Conservation (phyloP, 2,797 vertebrate genomes). For the Hippoglossus hippoglossus region DNA sequence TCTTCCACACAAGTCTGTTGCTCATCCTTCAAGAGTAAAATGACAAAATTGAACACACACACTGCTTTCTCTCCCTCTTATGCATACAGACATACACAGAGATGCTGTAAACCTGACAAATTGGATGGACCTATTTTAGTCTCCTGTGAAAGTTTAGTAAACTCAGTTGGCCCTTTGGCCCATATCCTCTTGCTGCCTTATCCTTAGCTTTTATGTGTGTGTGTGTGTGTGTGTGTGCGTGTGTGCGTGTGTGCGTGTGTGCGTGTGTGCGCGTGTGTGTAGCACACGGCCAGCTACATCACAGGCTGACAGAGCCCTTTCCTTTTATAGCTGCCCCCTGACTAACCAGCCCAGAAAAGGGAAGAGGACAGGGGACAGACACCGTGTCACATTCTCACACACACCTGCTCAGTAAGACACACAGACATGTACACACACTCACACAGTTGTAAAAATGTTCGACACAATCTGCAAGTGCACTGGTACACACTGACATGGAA, state of each 20-base stretch:
- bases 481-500: background rate
- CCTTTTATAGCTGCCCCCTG: conserved; percentile 83
- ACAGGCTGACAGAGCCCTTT: conserved; percentile 83
- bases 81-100: conserved; percentile 15
- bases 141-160: conserved; percentile 81
- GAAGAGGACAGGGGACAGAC: conserved; percentile 75
- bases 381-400: conserved; percentile 66
- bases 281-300: conserved; percentile 74
- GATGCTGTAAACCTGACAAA: conserved; percentile 39
- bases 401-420: conserved; percentile 56
- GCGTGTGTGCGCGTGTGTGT: conserved; percentile 34
- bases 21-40: conserved; percentile 15
- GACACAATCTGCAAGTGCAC: conserved; percentile 3
- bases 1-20: background rate
- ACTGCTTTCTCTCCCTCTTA: background rate
- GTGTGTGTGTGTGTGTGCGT: conserved; percentile 38
- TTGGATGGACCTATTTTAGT: conserved; percentile 73
- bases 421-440: conserved; percentile 14
- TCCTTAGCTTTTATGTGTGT: conserved; percentile 44
- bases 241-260: conserved; percentile 42
- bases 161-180: conserved; percentile 79
- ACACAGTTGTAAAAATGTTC: conserved; percentile 11
- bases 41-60: conserved; percentile 5
- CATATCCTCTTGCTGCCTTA: conserved; percentile 73
- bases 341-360: conserved; percentile 85